Evolutionary conservation across 2,797 vertebrate genomes (phyloP).

Genomic region (Liparis tanakae): DNA sequence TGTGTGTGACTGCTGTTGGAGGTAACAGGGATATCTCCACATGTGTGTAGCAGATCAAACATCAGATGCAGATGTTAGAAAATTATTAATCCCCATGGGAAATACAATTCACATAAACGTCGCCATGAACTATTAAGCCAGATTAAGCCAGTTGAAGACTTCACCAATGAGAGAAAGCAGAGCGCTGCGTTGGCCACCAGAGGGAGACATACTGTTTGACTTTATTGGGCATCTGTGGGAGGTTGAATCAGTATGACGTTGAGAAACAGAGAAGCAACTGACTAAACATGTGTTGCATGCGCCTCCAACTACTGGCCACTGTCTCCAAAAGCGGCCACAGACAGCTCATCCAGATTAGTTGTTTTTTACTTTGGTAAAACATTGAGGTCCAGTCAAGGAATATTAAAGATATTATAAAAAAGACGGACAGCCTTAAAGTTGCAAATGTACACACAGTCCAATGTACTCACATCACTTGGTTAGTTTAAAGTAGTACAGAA

Average conservation of each 20-base stretch:
- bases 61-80: not conserved
- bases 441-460: not conserved
- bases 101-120: not conserved
- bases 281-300: constrained; percentile 7
- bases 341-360: not conserved
- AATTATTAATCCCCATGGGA: not conserved
- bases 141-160: not conserved
- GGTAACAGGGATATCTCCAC: constrained; percentile 1
- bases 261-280: constrained; percentile 4
- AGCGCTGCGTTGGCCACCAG: constrained; percentile 54
- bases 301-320: not conserved
- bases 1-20: not conserved
- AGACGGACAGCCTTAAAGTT: not conserved
- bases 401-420: not conserved
- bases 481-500: not conserved
- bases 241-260: constrained; percentile 3
- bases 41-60: not conserved
- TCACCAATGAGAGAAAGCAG: not conserved
- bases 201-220: constrained; percentile 66
- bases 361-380: not conserved
- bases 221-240: not conserved
- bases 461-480: not conserved
- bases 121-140: not conserved
- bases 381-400: not conserved
- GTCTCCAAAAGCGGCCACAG: not conserved